Conservation (phyloP, 1,140 invertebrate genomes). For the Aphaenogaster rudis region DNA sequence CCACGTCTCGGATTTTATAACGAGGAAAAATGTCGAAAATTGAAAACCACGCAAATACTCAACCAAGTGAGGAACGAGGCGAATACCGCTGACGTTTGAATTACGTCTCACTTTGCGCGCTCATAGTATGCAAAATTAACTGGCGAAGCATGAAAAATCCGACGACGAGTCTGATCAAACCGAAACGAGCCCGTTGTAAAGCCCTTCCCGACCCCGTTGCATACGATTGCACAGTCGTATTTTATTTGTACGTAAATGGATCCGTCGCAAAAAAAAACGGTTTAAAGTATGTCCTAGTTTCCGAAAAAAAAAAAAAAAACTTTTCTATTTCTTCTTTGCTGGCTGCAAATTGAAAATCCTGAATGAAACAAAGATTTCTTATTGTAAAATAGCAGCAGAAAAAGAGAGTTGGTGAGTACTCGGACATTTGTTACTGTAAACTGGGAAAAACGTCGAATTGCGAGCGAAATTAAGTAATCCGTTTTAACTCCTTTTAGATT, state of each 20-base stretch:
- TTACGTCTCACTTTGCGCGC: slow-evolving; percentile 20
- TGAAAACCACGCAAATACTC: slow-evolving; percentile 5
- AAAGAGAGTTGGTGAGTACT: not conserved
- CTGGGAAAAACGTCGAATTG: not conserved
- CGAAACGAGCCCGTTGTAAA: not conserved
- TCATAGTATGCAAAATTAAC: slow-evolving; percentile 36
- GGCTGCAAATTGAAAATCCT: not conserved
- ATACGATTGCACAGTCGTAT: not conserved
- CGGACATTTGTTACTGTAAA: not conserved
- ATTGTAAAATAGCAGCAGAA: not conserved
- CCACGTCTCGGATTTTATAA: not conserved
- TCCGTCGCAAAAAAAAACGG: not conserved
- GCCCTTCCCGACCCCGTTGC: not conserved
- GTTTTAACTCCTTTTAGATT: not conserved
- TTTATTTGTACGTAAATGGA: slow-evolving; percentile 14
- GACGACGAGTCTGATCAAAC: slow-evolving; percentile 1
- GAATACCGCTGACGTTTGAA: slow-evolving; percentile 29
- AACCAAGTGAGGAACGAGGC: slow-evolving; percentile 2
- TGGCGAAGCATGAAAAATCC: slow-evolving; percentile 37
- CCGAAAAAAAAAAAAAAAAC: not conserved
- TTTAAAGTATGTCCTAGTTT: not conserved
- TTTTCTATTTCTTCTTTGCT: not conserved
- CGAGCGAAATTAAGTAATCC: not conserved
- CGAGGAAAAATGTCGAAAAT: slow-evolving; percentile 27
- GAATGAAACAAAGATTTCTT: not conserved